A percentile compares a stretch with the other conserved stretches of the same genome.
Evolutionary conservation across 2,113 vertebrate species (phyloP).

Genomic region (Pongo abelii): DNA sequence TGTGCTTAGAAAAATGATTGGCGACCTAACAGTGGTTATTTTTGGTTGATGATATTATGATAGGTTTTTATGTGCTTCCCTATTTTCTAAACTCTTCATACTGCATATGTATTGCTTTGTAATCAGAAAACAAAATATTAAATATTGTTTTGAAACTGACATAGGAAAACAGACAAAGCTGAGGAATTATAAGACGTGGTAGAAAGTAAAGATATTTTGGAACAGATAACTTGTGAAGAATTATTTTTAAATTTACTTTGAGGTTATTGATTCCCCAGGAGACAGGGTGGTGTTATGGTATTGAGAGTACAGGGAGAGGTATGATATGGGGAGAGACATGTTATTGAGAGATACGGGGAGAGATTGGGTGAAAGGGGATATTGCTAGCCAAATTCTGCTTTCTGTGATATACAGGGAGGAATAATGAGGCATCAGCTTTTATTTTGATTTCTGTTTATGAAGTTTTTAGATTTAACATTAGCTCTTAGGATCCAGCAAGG

Average conservation of each 20-base stretch:
- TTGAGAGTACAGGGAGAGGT: background rate
- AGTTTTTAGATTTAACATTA: background rate
- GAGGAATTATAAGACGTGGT: background rate
- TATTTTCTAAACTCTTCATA: conserved; percentile 35
- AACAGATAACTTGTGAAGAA: background rate
- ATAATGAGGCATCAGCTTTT: background rate
- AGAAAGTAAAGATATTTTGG: conserved; percentile 25
- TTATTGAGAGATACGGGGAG: background rate
- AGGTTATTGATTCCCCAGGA: background rate
- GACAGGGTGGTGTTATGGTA: background rate
- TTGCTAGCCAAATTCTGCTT: background rate
- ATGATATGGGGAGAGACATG: background rate
- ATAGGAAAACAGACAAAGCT: background rate
- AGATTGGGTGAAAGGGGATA: background rate
- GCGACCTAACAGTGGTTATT: background rate
- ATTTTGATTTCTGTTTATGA: background rate
- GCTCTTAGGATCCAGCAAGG: background rate
- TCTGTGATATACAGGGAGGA: background rate
- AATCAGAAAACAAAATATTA: conserved; percentile 7
- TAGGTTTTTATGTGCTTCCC: background rate
- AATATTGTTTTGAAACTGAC: background rate
- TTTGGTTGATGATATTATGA: background rate
- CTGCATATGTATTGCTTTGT: background rate
- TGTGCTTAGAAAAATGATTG: conserved; percentile 23
- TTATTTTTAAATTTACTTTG: conserved; percentile 7